Evolutionary conservation across 2,888 invertebrate species (phyloP), one percentile per base, ranked within the genome.

Genomic region (Margaritifera margaritifera): DNA sequence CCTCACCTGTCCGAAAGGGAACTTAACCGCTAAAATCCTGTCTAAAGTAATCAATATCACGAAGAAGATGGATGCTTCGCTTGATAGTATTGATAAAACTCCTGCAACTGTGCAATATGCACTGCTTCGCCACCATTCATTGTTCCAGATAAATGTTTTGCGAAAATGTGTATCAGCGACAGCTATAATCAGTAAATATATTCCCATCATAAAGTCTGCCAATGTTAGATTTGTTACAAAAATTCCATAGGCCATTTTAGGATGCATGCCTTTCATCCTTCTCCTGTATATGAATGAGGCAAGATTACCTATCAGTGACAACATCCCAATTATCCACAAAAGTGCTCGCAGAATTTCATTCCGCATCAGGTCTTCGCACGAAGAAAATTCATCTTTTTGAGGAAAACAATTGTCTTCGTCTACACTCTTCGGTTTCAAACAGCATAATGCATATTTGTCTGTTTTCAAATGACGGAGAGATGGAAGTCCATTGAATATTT

Each of bases 51-150:
- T n/a, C n/a, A n/a, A n/a, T n/a, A n/a, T n/a, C n/a, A n/a, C n/a
- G n/a, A n/a, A n/a, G n/a, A n/a, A 93, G 1, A 93, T 93, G 0
- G 93, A 93, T 5, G 92, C 92, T 85, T 93, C 92, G 71, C 92
- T 92, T 68, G 93, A 92, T 24, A 81, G 11, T 0, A 78, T 75
- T 4, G 80, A 68, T n/a, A 84, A 53, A 20, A 72, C 68, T 20
- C 84, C 83, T 4, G 82, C 76, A 50, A 82, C 15, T 51, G 75
- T 68, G 59, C 84, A 84, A n/a, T 62, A 42, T 3, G 25, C 15
- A n/a, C 82, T 78, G 24, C 68, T 61, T 31, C 78, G 69, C 84
- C 84, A 84, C 1, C 69, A 2, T 11, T 61, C 60, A 54, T 82
- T 81, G 59, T 80, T 72, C 78, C 77, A 75, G 18, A 80, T 69